Base-by-base conservation (phyloP, 2,888 invertebrate species). In the Coelinius sp. region DNA sequence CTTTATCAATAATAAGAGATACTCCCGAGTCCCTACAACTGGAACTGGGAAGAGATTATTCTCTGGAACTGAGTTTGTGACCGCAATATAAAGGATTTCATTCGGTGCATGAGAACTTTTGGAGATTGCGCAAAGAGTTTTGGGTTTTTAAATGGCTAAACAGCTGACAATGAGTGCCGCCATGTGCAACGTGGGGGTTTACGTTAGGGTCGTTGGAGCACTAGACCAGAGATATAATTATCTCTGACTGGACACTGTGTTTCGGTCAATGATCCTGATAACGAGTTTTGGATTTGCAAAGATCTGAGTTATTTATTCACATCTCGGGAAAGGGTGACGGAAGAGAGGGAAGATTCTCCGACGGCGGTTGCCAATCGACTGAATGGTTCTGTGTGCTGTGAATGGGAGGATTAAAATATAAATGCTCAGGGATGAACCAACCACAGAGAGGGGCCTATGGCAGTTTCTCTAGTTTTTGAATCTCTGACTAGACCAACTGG, bases 121-220 rank as follows among this genome's bases (percentile, higher is more conserved):
- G 17, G 59, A 6, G 59, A 59, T 59, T 59, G 59, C 59, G 59
- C 59, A 59, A 59, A 31, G 31, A 17, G 17, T 20, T 10, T 2
- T 20, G 6, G 25, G 8, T 6, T 0, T 59, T 59, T 59, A 20
- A 59, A 59, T 35, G 59, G 35, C n/a, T 12, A 56, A 20, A 53
- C 59, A 59, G 59, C 35, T 59, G 25, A 49, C n/a, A n/a, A n/a
- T n/a, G 27, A 25, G 24, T 24, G 25, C 6, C 17, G 20, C 20
- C 20, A n/a, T 17, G 59, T 20, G 27, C 6, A 46, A 17, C n/a
- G n/a, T n/a, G n/a, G n/a, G n/a, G n/a, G n/a, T n/a, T n/a, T n/a
- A n/a, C n/a, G n/a, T n/a, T n/a, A n/a, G n/a, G n/a, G n/a, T n/a
- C n/a, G n/a, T n/a, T n/a, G n/a, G n/a, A n/a, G n/a, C n/a, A n/a